Evolutionary conservation across 2,888 invertebrate species (phyloP).

Genomic region (Salpingus planirostris): DNA sequence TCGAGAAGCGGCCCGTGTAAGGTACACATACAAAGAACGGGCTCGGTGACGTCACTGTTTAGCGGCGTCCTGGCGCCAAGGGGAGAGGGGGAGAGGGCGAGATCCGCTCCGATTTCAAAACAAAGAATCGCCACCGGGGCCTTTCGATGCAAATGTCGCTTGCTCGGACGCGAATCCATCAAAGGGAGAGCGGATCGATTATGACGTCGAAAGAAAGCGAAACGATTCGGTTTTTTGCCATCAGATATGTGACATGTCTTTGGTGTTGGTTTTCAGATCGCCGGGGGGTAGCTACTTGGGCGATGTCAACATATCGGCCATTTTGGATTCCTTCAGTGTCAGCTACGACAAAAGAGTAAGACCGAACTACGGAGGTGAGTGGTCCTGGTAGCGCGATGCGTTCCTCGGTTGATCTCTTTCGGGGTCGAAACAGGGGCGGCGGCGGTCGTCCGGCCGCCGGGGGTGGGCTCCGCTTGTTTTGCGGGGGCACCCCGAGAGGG

Average conservation of each 20-base stretch:
- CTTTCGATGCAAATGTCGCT: no score
- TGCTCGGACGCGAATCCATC: no score
- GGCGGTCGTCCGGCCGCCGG: constrained; percentile 12
- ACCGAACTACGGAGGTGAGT: constrained; percentile 96
- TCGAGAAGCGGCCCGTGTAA: constrained; percentile 12
- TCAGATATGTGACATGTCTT: no score
- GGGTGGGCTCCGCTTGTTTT: constrained; percentile 7
- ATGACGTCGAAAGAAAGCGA: no score
- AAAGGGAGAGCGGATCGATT: no score
- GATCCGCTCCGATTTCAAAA: constrained; percentile 21
- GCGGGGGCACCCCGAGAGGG: constrained; percentile 18
- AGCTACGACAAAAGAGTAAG: constrained; percentile 99
- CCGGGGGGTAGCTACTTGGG: constrained; percentile 79
- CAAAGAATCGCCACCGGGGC: constrained; percentile 14
- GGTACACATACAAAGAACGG: constrained; percentile 19
- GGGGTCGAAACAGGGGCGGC: constrained; percentile 7
- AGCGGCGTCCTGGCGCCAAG: constrained; percentile 22
- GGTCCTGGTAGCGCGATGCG: constrained; percentile 5
- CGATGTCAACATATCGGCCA: constrained; percentile 91
- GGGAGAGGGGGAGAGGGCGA: constrained; percentile 17
- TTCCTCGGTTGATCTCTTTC: constrained; percentile 1
- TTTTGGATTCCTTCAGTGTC: constrained; percentile 90
- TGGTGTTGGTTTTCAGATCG: constrained; percentile 45
- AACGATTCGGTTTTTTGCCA: no score
- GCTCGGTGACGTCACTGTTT: constrained; percentile 20